A percentile compares a stretch with the other conserved stretches of the same genome.
These are phyloP conservation scores for Agrochola macilenta DNA, from an alignment of 2,888 invertebrate genomes.

Conservation along the genomic window DNA sequence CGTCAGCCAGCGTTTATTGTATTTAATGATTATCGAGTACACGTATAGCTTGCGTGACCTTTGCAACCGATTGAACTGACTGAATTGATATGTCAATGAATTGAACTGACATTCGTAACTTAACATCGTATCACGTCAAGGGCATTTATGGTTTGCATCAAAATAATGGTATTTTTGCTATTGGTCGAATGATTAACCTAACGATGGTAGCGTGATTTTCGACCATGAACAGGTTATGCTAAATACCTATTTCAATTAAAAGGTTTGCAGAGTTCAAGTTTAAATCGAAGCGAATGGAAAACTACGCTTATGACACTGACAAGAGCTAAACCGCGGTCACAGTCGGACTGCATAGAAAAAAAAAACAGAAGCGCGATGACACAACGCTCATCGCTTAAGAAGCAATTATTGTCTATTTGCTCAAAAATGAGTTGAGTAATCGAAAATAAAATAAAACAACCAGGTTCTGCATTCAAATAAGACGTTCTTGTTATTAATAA, in stretches of 20 bases:
- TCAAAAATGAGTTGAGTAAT: too few relatives aligned
- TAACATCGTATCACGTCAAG: neutral
- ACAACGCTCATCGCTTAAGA: too few relatives aligned
- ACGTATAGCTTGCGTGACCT: slow-evolving; percentile 22
- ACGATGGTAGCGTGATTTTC: neutral
- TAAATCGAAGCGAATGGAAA: neutral
- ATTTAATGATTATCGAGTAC: slow-evolving; percentile 46
- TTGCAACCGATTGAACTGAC: slow-evolving; percentile 34
- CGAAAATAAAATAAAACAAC: too few relatives aligned
- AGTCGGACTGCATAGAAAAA: too few relatives aligned
- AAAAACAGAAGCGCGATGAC: too few relatives aligned
- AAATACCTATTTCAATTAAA: slow-evolving; percentile 9
- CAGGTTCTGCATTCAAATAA: too few relatives aligned
- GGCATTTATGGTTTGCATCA: slow-evolving; percentile 3
- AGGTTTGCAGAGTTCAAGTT: neutral
- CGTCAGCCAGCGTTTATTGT: slow-evolving; percentile 11
- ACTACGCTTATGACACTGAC: neutral
- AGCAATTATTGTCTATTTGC: too few relatives aligned
- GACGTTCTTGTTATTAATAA: too few relatives aligned
- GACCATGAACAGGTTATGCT: slow-evolving; percentile 18
- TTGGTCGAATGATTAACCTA: neutral
- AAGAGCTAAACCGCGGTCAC: too few relatives aligned
- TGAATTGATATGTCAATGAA: neutral
- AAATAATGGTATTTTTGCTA: neutral
- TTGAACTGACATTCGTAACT: slow-evolving; percentile 20